Evolutionary conservation across 1,140 invertebrate species (phyloP).

Genomic region (Colletes gigas): DNA sequence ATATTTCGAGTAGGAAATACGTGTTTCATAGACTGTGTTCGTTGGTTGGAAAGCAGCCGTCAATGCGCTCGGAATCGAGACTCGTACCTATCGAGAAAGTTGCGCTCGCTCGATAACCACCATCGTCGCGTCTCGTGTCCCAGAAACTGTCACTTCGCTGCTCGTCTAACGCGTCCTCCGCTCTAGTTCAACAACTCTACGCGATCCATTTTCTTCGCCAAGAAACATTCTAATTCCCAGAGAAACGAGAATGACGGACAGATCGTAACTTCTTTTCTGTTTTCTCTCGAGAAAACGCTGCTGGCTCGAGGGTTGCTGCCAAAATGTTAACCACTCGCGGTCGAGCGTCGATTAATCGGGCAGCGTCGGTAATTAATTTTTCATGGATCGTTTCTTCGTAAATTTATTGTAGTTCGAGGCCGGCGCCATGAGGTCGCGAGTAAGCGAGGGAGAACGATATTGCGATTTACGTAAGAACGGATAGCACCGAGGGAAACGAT

Average conservation of each 20-base stretch:
- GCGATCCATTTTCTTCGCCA: background rate
- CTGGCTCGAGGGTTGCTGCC: too few species aligned
- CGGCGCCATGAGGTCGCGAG: background rate
- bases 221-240: too few species aligned
- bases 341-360: background rate
- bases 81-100: constrained; percentile 25
- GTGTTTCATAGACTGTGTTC: background rate
- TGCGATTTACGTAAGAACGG: constrained; percentile 24
- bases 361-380: too few species aligned
- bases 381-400: background rate
- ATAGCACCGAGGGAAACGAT: constrained; percentile 19
- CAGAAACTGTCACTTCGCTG: too few species aligned
- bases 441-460: constrained; percentile 8
- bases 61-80: constrained; percentile 19
- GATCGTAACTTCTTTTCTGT: too few species aligned
- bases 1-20: too few species aligned
- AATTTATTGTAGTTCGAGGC: background rate
- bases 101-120: constrained; percentile 3
- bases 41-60: constrained; percentile 22
- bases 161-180: too few species aligned
- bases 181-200: background rate
- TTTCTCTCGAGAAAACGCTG: too few species aligned
- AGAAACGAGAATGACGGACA: too few species aligned
- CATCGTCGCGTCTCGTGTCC: background rate
- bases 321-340: background rate